These are phyloP conservation scores for Drosophila colorata DNA, from an alignment of 2,888 invertebrate species.

Conservation along the genomic window DNA sequence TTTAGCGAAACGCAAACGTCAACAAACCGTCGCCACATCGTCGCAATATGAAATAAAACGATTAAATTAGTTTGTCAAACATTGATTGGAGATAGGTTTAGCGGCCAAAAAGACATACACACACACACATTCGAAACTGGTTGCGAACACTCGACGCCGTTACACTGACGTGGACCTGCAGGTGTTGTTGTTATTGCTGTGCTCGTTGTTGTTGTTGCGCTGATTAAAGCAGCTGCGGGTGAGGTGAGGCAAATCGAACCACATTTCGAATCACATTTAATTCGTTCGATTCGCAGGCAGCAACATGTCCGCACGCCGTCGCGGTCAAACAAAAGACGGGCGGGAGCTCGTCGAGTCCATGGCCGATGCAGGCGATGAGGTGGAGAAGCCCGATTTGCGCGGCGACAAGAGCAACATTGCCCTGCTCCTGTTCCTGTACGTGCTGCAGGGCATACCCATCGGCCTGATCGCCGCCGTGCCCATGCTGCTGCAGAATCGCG, in stretches of 20 bases:
- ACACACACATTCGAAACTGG: not conserved
- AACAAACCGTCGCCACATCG: slow-evolving; percentile 56
- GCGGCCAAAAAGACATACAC: not conserved
- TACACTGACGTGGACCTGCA: slow-evolving; percentile 57
- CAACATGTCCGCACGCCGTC: slow-evolving; percentile 51
- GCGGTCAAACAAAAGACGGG: slow-evolving; percentile 29
- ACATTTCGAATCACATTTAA: slow-evolving; percentile 9
- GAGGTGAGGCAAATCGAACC: slow-evolving; percentile 3
- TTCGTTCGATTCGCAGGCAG: not conserved
- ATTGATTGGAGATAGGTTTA: not conserved
- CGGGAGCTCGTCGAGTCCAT: slow-evolving; percentile 24
- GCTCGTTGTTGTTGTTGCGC: slow-evolving; percentile 27
- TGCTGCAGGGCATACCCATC: slow-evolving; percentile 97
- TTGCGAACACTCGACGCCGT: slow-evolving; percentile 6
- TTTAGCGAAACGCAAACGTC: slow-evolving; percentile 42
- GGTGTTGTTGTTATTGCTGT: not conserved
- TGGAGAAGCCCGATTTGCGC: slow-evolving; percentile 86
- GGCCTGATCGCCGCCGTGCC: slow-evolving; percentile 98
- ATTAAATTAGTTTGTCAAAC: slow-evolving; percentile 5
- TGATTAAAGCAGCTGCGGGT: slow-evolving; percentile 41
- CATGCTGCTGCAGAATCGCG: slow-evolving; percentile 96
- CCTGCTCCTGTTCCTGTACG: slow-evolving; percentile 95
- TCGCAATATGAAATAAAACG: slow-evolving; percentile 24
- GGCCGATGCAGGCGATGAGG: slow-evolving; percentile 52
- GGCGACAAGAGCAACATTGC: slow-evolving; percentile 93